A percentile compares a stretch with the other conserved stretches of the same genome.
phyloP scores from a whole-genome alignment of 2,113 vertebrate genomes.

The Amphiprion percula region DNA sequence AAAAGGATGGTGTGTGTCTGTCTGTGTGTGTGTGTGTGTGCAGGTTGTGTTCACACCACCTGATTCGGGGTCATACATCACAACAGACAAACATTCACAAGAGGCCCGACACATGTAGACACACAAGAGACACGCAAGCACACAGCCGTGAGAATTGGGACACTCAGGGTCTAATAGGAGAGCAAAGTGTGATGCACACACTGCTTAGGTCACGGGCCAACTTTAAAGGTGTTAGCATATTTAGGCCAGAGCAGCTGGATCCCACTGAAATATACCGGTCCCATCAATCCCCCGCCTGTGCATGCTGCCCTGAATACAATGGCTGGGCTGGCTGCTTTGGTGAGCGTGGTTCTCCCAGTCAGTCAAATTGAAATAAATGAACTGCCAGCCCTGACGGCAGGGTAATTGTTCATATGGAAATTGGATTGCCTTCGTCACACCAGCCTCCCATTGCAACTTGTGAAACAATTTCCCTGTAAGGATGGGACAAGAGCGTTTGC shows the following conservation, averaged over 20 bases:
- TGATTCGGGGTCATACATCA: constrained; percentile 64
- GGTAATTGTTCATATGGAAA: constrained; percentile 87
- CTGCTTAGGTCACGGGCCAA: constrained; percentile 52
- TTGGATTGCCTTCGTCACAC: constrained; percentile 80
- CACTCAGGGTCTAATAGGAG: constrained; percentile 19
- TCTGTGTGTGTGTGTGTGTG: constrained; percentile 21
- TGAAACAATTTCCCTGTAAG: constrained; percentile 67
- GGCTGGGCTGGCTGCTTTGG: constrained; percentile 65
- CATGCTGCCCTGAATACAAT: constrained; percentile 64
- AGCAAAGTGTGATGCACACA: constrained; percentile 26
- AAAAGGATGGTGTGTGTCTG: constrained; percentile 35
- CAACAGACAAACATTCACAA: constrained; percentile 46
- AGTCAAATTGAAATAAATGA: constrained; percentile 87
- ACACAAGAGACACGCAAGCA: constrained; percentile 22
- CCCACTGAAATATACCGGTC: constrained; percentile 39
- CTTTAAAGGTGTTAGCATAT: constrained; percentile 69
- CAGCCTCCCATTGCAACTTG: constrained; percentile 62
- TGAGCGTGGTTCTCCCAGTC: constrained; percentile 69
- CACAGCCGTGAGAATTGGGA: constrained; percentile 40
- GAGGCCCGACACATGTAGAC: constrained; percentile 29
- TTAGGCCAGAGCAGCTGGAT: constrained; percentile 70
- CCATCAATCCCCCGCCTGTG: constrained; percentile 52
- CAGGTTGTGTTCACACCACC: not conserved
- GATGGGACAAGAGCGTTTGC: constrained; percentile 50
- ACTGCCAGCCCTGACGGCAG: constrained; percentile 81